Evolutionary conservation across 2,888 invertebrate species (phyloP), one percentile per base, ranked within the genome.

Genomic region (Cryptocheilus praepositus): DNA sequence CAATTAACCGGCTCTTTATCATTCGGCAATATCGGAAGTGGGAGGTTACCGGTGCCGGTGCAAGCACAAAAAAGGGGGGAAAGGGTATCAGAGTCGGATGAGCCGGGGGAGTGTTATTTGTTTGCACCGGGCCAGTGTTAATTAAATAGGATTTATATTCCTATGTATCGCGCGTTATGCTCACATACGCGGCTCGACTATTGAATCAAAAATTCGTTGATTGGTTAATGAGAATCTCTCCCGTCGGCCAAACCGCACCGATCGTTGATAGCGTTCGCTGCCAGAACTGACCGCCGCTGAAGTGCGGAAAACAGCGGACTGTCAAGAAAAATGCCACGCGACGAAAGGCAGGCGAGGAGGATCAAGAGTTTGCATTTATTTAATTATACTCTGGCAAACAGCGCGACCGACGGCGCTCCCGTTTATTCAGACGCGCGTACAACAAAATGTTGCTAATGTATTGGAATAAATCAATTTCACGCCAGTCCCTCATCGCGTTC

Each of bases 141-240:
- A 83, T 82, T 81, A 78, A 80, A 80, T 76, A 75, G 70, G 73
- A 76, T 75, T 79, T 72, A 77, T 80, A 71, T 73, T 74, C 65
- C 73, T 64, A 28, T 58, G 62, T 44, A 61, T 62, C 52, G 52
- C 25, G 51, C n/a, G 44, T 18, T 18, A 49, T 25, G 49, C 25
- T 15, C 51, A 8, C 15, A 45, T 15, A 51, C 57, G 25, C 36
- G 19, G 18, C 22, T 36, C 18, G 19, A 25, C 69, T 56, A 69
- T 74, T 69, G 72, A 79, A 74, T 79, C 71, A 73, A 79, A 79
- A 64, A 57, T 51, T 58, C 66, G 67, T 67, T 61, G 67, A 28
- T 65, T n/a, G n/a, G 19, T 52, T 52, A 62, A 51, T 58, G 55
- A 61, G 36, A 64, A 53, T 46, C 22, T 51, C 49, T 46, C 25